A percentile compares a stretch with the other conserved stretches of the same genome.
These are phyloP conservation scores for Megalops atlanticus DNA, from an alignment of 2,113 vertebrate species.

Conservation along the genomic window DNA sequence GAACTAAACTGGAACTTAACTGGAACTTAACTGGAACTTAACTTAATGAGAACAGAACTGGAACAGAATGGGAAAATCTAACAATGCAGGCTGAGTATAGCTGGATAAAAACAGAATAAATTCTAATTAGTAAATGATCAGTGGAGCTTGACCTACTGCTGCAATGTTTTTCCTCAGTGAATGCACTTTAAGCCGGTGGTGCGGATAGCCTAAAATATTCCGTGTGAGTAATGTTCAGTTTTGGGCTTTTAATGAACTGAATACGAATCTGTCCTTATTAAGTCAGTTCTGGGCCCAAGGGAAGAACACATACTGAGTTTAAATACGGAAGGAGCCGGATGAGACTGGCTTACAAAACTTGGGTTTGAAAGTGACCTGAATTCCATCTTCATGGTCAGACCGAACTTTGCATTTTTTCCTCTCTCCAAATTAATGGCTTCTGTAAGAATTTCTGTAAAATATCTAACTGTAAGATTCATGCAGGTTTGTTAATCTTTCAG, in stretches of 20 bases:
- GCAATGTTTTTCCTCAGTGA: too few species aligned
- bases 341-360: conserved; percentile 21
- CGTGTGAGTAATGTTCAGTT: conserved; percentile 31
- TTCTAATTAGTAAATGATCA: too few species aligned
- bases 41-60: background rate
- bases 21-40: too few species aligned
- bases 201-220: conserved; percentile 38
- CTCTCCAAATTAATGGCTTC: too few species aligned
- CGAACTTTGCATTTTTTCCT: too few species aligned
- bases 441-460: too few species aligned
- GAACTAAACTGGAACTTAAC: too few species aligned
- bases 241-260: conserved; percentile 23
- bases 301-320: conserved; percentile 28
- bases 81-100: background rate
- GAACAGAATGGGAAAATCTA: background rate
- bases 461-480: background rate
- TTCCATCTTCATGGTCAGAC: too few species aligned
- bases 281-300: conserved; percentile 46
- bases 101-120: too few species aligned
- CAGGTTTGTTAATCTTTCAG: background rate
- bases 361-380: conserved; percentile 12
- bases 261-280: conserved; percentile 54
- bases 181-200: background rate
- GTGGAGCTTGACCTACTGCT: too few species aligned
- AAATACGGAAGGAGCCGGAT: conserved; percentile 40